Evolutionary conservation across 1,140 invertebrate species (phyloP), one percentile per base, ranked within the genome.

Genomic region (Aphaenogaster rudis): DNA sequence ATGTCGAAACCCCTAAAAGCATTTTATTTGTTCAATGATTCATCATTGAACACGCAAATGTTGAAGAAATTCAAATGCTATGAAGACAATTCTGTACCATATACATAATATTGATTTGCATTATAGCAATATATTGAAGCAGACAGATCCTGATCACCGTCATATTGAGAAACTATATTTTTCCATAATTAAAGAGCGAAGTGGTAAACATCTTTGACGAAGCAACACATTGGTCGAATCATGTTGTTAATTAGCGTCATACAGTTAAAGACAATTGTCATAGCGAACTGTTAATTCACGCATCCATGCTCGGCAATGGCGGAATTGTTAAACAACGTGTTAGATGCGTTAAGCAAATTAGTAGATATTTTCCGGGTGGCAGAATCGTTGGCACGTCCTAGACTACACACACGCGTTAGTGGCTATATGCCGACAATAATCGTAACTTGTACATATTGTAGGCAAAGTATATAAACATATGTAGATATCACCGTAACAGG

Each of bases 221-320:
- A 94, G 93, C 94, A 95, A 94, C 94, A 95, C 93, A 94, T 93
- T 91, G 93, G 92, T 94, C 89, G 86, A 91, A 78, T 87, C 69
- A 91, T 71, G 61, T 74, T 78, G 28, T 85, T 72, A 59, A 84
- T 88, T 57, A 85, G 63, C 74, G 42, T 67, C 39, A 7, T 28
- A 72, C 39, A 21, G 66, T 88, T 72, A 86, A 61, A 76, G 52
- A 79, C 66, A 52, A 57, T 90, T 78, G 74, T 61, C 52, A 59
- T 78, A 77, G 36, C 45, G 61, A 21, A 67, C 21, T 28, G 76
- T 81, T 82, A 89, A 67, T 87, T 61, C 15, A 52, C 59, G 50
- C 11, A 71, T 54, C 48, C 82, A 74, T 85, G 48, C 63, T 54
- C 63, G 69, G 17, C 28, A 52, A 88, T 59, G 78, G 63, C 59